Evolutionary conservation across 1,140 invertebrate species (phyloP).

Genomic region (Drosophila funebris): DNA sequence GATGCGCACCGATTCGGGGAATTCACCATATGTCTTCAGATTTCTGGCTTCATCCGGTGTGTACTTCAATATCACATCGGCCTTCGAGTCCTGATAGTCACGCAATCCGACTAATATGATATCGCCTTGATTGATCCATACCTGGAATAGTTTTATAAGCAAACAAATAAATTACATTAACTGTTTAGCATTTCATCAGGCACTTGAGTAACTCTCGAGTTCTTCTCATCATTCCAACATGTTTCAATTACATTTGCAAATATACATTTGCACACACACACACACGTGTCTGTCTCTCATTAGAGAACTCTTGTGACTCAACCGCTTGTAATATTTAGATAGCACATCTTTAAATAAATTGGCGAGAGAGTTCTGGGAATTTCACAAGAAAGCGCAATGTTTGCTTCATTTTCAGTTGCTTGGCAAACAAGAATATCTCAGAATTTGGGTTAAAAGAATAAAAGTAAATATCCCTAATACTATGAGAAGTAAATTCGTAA

Average conservation of each 20-base stretch:
- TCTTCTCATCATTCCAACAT: neutral
- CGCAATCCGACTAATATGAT: constrained; percentile 98
- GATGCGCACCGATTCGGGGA: constrained; percentile 98
- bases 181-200: constrained; percentile 3
- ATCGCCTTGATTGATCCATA: constrained; percentile 99
- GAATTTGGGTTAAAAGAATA: neutral
- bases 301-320: constrained; percentile 36
- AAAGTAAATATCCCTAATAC: neutral
- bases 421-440: constrained; percentile 1
- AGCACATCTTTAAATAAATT: constrained; percentile 60
- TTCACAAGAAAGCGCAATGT: constrained; percentile 62
- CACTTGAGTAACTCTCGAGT: neutral
- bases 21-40: constrained; percentile 99
- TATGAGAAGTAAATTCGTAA: neutral
- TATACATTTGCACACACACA: neutral
- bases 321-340: constrained; percentile 56
- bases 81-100: constrained; percentile 99
- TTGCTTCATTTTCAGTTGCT: constrained; percentile 9
- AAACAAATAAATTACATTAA: neutral
- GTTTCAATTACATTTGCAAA: constrained; percentile 10
- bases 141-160: constrained; percentile 84
- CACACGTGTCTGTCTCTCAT: neutral
- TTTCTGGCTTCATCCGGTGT: constrained; percentile 99
- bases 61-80: constrained; percentile 99
- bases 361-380: constrained; percentile 53